phyloP scores from a whole-genome alignment of 2,797 vertebrate genomes.

The Lutjanus argentimaculatus region DNA sequence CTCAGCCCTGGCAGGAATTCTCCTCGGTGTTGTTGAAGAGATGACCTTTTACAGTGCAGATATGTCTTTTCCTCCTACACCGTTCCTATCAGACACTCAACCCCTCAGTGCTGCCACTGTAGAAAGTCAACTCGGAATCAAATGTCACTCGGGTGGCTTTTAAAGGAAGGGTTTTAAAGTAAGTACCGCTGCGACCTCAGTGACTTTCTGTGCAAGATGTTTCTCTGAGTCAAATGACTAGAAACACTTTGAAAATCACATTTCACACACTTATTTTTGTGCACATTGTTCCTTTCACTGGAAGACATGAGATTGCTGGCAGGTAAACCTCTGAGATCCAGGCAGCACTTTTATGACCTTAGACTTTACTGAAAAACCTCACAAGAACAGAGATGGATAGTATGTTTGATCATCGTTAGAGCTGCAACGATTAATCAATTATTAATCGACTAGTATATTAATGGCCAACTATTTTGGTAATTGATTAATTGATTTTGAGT shows the following conservation, averaged over 20 bases:
- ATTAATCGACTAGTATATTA: no score
- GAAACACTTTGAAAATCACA: constrained; percentile 26
- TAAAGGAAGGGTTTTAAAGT: constrained; percentile 37
- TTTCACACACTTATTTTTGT: constrained; percentile 27
- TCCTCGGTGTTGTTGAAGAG: constrained; percentile 49
- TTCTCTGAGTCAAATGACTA: constrained; percentile 28
- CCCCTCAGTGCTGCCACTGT: constrained; percentile 42
- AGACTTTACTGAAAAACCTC: not conserved
- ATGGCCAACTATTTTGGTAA: no score
- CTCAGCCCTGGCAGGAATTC: constrained; percentile 38
- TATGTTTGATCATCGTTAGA: not conserved
- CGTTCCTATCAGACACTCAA: constrained; percentile 53
- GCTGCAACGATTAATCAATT: no score
- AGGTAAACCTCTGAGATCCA: constrained; percentile 5
- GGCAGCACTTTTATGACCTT: not conserved
- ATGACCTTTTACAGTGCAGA: constrained; percentile 71
- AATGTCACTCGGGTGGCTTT: constrained; percentile 61
- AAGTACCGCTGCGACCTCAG: constrained; percentile 30
- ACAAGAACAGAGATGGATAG: not conserved
- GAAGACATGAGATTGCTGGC: not conserved
- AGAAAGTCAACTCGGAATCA: constrained; percentile 49
- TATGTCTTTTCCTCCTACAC: constrained; percentile 55
- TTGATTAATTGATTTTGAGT: no score
- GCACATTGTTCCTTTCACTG: constrained; percentile 1
- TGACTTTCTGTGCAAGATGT: not conserved